Conservation (phyloP, 2,888 invertebrate species). For the Fragum sueziense region DNA sequence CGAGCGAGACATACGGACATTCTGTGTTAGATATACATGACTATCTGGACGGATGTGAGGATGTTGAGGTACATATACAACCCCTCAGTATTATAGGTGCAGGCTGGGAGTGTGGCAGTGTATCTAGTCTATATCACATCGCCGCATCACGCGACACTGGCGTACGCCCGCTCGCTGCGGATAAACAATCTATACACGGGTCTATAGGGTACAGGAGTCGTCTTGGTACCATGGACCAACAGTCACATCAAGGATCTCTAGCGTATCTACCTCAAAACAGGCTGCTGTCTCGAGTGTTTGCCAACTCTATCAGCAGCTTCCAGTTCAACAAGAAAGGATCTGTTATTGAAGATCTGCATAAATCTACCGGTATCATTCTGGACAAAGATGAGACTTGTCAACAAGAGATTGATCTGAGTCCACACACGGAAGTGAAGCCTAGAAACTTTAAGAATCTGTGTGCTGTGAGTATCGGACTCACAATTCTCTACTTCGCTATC, state of each 20-base stretch:
- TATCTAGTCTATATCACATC: slow-evolving; percentile 46
- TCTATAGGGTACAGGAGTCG: slow-evolving; percentile 23
- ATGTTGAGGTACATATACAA: slow-evolving; percentile 14
- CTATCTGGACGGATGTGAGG: not conserved
- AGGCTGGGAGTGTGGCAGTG: slow-evolving; percentile 62
- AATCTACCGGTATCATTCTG: not conserved
- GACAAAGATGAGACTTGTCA: not conserved
- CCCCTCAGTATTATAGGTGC: slow-evolving; percentile 47
- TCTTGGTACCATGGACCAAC: slow-evolving; percentile 22
- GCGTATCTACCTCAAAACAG: slow-evolving; percentile 17
- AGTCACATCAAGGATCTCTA: slow-evolving; percentile 9
- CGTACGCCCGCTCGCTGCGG: not conserved
- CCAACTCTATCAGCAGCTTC: slow-evolving; percentile 26
- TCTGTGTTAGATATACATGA: slow-evolving; percentile 17
- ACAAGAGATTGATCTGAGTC: not conserved
- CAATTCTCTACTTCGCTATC: slow-evolving; percentile 74
- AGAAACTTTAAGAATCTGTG: slow-evolving; percentile 75
- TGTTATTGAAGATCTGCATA: not conserved
- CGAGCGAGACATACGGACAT: not conserved
- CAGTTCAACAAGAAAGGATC: slow-evolving; percentile 17
- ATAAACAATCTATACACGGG: not conserved
- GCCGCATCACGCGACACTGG: slow-evolving; percentile 2
- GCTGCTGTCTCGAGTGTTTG: slow-evolving; percentile 30
- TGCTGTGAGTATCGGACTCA: slow-evolving; percentile 71
- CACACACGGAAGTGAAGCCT: slow-evolving; percentile 18